Conservation (phyloP, 1,140 invertebrate genomes). For the Anastrepha ludens region DNA sequence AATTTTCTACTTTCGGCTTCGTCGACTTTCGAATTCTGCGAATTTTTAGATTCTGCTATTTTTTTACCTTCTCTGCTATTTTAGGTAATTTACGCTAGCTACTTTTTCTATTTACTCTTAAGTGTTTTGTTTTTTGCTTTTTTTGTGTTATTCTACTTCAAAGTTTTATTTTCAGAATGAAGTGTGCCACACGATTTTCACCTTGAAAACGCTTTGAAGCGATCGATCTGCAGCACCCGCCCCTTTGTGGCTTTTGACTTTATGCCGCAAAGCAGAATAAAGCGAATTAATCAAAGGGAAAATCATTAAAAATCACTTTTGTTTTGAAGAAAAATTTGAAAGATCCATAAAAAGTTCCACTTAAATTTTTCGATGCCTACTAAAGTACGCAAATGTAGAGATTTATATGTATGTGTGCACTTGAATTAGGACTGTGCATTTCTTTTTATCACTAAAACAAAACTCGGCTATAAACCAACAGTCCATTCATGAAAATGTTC, state of each 20-base stretch:
- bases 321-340: constrained; percentile 52
- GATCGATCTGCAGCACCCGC: neutral
- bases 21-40: constrained; percentile 29
- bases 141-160: neutral
- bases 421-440: neutral
- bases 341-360: constrained; percentile 51
- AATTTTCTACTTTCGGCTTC: neutral
- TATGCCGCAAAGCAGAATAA: constrained; percentile 3
- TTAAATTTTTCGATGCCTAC: constrained; percentile 42
- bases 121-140: neutral
- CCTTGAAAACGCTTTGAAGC: constrained; percentile 50
- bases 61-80: neutral
- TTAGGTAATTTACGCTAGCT: neutral
- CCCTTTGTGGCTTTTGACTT: constrained; percentile 18
- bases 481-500: constrained; percentile 43
- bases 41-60: constrained; percentile 12
- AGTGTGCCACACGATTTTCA: constrained; percentile 53
- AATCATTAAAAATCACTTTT: constrained; percentile 51
- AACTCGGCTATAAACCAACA: neutral
- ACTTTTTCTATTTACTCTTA: constrained; percentile 33
- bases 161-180: constrained; percentile 41
- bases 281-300: constrained; percentile 28
- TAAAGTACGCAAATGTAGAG: neutral
- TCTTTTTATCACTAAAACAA: constrained; percentile 5
- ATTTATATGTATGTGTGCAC: neutral